A percentile compares a stretch with the other conserved stretches of the same genome.
Conservation (phyloP, 2,113 vertebrate genomes). For the Nothobranchius kuhntae region DNA sequence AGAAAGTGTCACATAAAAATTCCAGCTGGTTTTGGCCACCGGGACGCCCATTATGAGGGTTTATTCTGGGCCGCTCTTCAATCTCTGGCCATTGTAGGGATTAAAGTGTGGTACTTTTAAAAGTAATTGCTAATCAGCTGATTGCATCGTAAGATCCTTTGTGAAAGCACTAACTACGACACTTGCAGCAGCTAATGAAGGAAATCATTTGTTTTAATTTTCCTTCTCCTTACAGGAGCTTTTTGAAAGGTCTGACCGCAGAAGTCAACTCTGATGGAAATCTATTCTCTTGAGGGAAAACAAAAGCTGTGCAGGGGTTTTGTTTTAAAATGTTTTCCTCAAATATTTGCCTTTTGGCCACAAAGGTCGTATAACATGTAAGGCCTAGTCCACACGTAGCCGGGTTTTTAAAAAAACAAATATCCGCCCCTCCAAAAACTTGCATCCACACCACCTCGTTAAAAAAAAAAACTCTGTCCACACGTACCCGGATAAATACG, state of each 20-base stretch:
- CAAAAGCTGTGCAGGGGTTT: neutral
- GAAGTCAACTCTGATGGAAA: conserved; percentile 14
- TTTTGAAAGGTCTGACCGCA: conserved; percentile 26
- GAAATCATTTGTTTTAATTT: conserved; percentile 23
- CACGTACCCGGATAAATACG: no score
- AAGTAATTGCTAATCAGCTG: conserved; percentile 37
- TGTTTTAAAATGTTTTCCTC: conserved; percentile 5
- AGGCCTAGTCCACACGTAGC: no score
- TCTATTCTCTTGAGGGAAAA: no score
- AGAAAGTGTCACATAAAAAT: neutral
- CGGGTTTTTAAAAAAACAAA: no score
- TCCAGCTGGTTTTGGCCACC: conserved; percentile 4
- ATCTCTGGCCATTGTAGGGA: neutral
- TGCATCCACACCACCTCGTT: no score
- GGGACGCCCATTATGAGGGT: neutral
- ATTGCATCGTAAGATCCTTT: conserved; percentile 30
- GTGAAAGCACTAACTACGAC: conserved; percentile 4
- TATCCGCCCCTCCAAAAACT: no score
- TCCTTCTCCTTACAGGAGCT: conserved; percentile 1
- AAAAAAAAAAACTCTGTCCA: no score
- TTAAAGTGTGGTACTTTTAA: conserved; percentile 31
- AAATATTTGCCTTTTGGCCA: conserved; percentile 8
- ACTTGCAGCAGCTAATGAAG: conserved; percentile 3
- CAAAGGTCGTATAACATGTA: neutral
- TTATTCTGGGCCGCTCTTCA: conserved; percentile 27